These are phyloP conservation scores for Melangyna quadrimaculata DNA, from an alignment of 2,888 invertebrate species.

Conservation along the genomic window DNA sequence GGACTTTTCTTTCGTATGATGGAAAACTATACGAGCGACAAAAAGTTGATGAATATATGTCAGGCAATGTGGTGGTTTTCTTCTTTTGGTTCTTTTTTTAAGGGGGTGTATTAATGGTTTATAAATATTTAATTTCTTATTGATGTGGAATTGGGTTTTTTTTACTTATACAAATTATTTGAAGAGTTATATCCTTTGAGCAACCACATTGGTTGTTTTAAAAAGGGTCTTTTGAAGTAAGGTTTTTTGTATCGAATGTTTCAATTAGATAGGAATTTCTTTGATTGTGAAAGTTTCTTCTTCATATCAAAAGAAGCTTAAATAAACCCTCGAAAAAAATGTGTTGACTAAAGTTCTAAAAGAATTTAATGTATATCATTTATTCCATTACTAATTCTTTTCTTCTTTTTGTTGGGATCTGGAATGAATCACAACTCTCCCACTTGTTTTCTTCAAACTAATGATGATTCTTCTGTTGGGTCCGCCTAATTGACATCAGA, in stretches of 20 bases:
- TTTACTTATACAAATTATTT: not conserved
- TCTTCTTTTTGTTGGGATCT: too few relatives aligned
- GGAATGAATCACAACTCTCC: too few relatives aligned
- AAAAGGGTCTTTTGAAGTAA: not conserved
- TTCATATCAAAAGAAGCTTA: not conserved
- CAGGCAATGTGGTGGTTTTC: conserved; percentile 30
- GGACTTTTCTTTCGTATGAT: conserved; percentile 18
- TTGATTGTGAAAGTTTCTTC: not conserved
- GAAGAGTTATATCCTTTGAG: not conserved
- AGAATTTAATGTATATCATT: too few relatives aligned
- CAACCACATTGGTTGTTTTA: not conserved
- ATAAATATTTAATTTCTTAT: conserved; percentile 6
- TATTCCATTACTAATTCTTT: too few relatives aligned
- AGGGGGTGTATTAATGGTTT: not conserved
- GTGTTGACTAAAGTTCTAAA: too few relatives aligned
- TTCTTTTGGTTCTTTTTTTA: not conserved
- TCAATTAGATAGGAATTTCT: not conserved
- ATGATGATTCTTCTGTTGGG: too few relatives aligned
- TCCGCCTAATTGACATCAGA: too few relatives aligned
- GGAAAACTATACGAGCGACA: not conserved
- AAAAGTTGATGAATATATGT: conserved; percentile 45
- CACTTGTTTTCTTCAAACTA: too few relatives aligned
- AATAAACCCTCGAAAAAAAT: not conserved
- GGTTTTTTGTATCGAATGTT: not conserved
- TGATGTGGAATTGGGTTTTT: not conserved